Base-by-base conservation (phyloP, 2,888 invertebrate genomes). In the Ormia ochracea region DNA sequence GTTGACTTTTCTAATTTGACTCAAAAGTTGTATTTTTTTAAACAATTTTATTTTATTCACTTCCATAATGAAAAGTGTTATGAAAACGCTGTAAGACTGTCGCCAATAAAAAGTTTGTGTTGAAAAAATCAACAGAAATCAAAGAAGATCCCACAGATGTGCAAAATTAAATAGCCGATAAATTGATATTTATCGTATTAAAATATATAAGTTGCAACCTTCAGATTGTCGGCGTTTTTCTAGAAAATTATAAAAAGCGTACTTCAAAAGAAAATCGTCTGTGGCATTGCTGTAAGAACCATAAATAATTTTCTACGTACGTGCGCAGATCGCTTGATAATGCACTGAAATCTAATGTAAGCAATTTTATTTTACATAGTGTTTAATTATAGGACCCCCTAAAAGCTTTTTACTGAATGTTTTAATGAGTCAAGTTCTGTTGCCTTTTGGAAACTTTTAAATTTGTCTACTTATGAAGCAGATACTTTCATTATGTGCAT, bases 101-200 rank as follows among this genome's bases (percentile, higher is more conserved):
- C 61, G 19, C 17, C 28, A 41, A 28, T 43, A 26, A 59, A 41
- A 58, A 19, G 36, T 17, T 58, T 66, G 72, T 78, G 36, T 78
- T 59, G 45, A 36, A 77, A 65, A 65, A 65, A 50, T 38, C 52
- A 68, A 52, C 43, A 59, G 66, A 50, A 66, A 36, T 28, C 21
- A 21, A 45, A 58, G 43, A 81, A 73, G 50, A 81, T 69, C 78
- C 68, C 54, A 70, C 65, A 63, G 65, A 66, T 58, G 61, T 50
- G 23, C 59, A 41, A 74, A 36, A 58, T 63, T 61, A 72, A 70
- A 78, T 26, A 66, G 21, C 65, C 69, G 72, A 58, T 74, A 74
- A 74, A 79, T 79, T 69, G 69, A 65, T 21, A 65, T 63, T 50
- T 63, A 17, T 61, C 52, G 26, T 69, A 54, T 65, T 56, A 48